These are phyloP conservation scores for Geophilus truncorum DNA, from an alignment of 2,888 invertebrate species.

Conservation along the genomic window DNA sequence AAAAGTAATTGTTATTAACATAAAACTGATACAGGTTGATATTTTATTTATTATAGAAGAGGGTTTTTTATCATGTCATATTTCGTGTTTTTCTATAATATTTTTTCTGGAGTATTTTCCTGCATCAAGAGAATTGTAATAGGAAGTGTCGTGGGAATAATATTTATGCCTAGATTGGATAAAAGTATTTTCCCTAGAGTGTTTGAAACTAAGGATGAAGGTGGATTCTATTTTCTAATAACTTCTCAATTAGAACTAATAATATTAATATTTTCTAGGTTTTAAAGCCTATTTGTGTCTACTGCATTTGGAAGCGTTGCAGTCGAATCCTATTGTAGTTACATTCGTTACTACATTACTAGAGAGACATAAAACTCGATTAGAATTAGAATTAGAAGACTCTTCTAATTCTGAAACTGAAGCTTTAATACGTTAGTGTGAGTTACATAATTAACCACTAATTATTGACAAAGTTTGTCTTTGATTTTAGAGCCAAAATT, in stretches of 20 bases:
- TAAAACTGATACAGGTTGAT: not conserved
- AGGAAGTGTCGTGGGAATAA: not conserved
- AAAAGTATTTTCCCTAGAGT: not conserved
- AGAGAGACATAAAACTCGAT: too few species aligned
- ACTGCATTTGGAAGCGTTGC: not conserved
- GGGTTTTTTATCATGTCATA: conserved; percentile 18
- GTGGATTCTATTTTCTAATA: not conserved
- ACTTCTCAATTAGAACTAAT: not conserved
- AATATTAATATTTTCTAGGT: not conserved
- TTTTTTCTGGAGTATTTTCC: not conserved
- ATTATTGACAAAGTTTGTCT: not conserved
- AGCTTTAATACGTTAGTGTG: not conserved
- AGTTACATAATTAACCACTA: not conserved
- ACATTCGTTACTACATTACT: too few species aligned
- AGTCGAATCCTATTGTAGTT: not conserved
- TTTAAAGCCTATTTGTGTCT: conserved; percentile 5
- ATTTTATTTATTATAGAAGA: not conserved
- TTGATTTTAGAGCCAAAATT: not conserved
- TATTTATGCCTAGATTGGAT: not conserved
- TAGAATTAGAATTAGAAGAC: too few species aligned
- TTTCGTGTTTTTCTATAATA: conserved; percentile 23
- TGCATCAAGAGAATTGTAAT: not conserved
- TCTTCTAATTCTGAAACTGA: not conserved
- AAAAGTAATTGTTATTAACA: not conserved
- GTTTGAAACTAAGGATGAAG: not conserved